phyloP scores from a whole-genome alignment of 2,797 vertebrate species.

The Graptemys geographica region DNA sequence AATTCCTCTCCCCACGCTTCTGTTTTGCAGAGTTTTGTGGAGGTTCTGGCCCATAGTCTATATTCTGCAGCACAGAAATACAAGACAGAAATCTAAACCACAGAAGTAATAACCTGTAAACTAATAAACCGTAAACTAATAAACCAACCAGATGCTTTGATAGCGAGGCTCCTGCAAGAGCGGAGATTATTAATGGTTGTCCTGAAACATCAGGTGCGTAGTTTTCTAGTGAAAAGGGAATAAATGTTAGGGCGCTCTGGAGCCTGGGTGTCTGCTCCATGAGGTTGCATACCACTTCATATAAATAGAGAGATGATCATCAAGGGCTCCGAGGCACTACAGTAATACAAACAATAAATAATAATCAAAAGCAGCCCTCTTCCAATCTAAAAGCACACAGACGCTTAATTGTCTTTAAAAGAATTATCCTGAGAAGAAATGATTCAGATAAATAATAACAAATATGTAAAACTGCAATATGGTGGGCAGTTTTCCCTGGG shows the following conservation, averaged over 20 bases:
- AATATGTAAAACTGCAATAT: conserved; percentile 22
- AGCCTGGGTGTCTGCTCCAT: neutral
- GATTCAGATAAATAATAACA: conserved; percentile 35
- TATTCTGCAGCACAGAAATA: conserved; percentile 72
- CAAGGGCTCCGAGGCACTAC: neutral
- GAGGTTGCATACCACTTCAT: neutral
- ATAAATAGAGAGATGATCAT: conserved; percentile 25
- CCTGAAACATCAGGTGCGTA: conserved; percentile 50
- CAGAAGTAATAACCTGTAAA: conserved; percentile 79
- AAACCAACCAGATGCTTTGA: conserved; percentile 71
- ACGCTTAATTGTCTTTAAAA: conserved; percentile 27
- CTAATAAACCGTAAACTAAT: conserved; percentile 80
- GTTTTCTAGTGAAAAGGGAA: conserved; percentile 30
- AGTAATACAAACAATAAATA: neutral
- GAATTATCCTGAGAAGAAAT: neutral
- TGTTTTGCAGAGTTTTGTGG: neutral
- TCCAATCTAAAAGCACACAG: neutral
- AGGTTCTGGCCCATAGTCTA: conserved; percentile 64
- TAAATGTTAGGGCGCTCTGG: conserved; percentile 39
- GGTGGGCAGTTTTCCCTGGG: conserved; percentile 23
- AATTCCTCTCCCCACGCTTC: conserved; percentile 62
- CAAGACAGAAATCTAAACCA: conserved; percentile 74
- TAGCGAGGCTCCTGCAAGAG: conserved; percentile 52
- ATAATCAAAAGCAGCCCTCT: conserved; percentile 6
- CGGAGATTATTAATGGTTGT: conserved; percentile 65